phyloP scores from a whole-genome alignment of 2,797 vertebrate genomes.

The Liparis tanakae region DNA sequence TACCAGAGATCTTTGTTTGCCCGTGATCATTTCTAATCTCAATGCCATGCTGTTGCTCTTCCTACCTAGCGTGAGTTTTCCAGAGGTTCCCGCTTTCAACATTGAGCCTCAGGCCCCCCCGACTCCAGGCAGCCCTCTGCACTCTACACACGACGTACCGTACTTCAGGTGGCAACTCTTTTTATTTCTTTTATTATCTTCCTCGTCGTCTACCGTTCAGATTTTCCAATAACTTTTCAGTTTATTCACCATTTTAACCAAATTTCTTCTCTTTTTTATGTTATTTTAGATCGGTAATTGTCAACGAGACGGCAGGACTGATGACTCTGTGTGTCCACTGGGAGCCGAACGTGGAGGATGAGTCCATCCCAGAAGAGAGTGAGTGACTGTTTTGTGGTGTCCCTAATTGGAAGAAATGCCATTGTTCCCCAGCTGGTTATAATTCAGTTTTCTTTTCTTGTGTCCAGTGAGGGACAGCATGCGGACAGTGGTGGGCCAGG shows the following conservation, averaged over 20 bases:
- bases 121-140: conserved; percentile 44
- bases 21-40: background rate
- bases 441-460: conserved; percentile 4
- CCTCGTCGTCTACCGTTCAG: background rate
- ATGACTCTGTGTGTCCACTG: conserved; percentile 81
- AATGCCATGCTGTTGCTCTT: conserved; percentile 19
- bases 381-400: conserved; percentile 54
- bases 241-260: background rate
- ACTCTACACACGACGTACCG: conserved; percentile 75
- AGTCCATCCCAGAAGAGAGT: conserved; percentile 93
- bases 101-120: conserved; percentile 12
- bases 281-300: conserved; percentile 82
- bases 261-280: background rate
- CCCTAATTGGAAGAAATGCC: fast-evolving
- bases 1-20: background rate
- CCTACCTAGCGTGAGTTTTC: conserved; percentile 39
- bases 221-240: background rate
- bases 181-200: background rate
- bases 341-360: conserved; percentile 84
- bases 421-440: background rate
- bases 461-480: conserved; percentile 89
- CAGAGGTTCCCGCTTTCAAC: conserved; percentile 23
- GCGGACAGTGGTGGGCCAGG: conserved; percentile 91
- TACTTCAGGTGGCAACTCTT: conserved; percentile 80
- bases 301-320: conserved; percentile 83